Evolutionary conservation across 2,113 vertebrate species (phyloP).

Genomic region (Ginglymostoma cirratum): DNA sequence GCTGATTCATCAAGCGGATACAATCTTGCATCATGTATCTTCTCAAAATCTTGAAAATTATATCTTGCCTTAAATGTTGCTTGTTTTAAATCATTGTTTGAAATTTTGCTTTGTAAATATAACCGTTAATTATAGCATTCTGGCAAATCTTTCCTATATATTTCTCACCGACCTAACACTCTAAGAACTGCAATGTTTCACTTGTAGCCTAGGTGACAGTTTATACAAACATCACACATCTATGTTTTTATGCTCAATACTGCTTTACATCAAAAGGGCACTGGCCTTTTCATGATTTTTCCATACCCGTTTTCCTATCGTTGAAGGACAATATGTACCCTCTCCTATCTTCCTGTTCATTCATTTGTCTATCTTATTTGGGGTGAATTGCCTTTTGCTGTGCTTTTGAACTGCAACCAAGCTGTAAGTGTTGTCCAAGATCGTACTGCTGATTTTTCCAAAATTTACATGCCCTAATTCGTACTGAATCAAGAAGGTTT

Average conservation of each 20-base stretch:
- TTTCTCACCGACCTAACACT: not conserved
- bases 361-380: not conserved
- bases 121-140: not conserved
- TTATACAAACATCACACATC: not conserved
- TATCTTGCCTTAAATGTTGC: not conserved
- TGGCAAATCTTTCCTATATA: not conserved
- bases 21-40: not conserved
- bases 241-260: no score
- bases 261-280: no score
- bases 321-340: not conserved
- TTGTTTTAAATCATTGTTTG: not conserved
- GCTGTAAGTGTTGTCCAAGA: not conserved
- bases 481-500: not conserved
- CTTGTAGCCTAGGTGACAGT: not conserved
- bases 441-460: not conserved
- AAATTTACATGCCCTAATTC: not conserved
- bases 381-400: not conserved
- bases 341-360: not conserved
- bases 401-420: not conserved
- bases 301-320: no score
- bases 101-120: not conserved
- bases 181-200: not conserved
- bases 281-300: no score
- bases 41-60: not conserved
- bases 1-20: not conserved